Conservation (phyloP, 1,140 invertebrate genomes). For the Megathymus violae region DNA sequence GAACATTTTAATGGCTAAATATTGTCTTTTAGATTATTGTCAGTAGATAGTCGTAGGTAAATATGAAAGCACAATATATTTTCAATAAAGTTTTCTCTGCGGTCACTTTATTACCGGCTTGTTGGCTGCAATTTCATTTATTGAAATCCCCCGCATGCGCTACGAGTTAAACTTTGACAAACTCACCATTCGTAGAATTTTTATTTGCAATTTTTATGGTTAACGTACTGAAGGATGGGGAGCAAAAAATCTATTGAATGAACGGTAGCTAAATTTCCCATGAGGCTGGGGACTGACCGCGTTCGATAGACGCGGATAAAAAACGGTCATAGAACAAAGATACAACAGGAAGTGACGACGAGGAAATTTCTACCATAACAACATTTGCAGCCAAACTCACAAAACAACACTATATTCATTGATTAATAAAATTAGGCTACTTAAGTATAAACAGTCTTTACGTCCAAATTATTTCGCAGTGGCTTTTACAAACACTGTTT, state of each 20-base stretch:
- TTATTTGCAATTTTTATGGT: constrained; percentile 50
- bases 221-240: constrained; percentile 48
- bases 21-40: neutral
- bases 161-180: constrained; percentile 22
- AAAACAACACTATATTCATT: too few species aligned
- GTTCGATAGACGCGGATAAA: constrained; percentile 44
- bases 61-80: neutral
- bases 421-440: too few species aligned
- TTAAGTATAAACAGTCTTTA: too few species aligned
- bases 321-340: constrained; percentile 11
- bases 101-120: constrained; percentile 26
- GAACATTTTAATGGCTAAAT: too few species aligned
- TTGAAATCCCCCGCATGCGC: constrained; percentile 30
- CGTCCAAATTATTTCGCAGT: too few species aligned
- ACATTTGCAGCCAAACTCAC: too few species aligned
- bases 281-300: constrained; percentile 53
- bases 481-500: too few species aligned
- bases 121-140: constrained; percentile 30
- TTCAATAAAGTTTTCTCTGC: constrained; percentile 14
- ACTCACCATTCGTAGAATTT: constrained; percentile 38
- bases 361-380: neutral
- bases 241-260: constrained; percentile 63
- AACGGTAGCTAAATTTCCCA: constrained; percentile 65
- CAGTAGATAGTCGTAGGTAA: neutral
- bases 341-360: neutral